Base-by-base conservation (phyloP, 1,140 invertebrate genomes). In the Megalonaias nervosa region DNA sequence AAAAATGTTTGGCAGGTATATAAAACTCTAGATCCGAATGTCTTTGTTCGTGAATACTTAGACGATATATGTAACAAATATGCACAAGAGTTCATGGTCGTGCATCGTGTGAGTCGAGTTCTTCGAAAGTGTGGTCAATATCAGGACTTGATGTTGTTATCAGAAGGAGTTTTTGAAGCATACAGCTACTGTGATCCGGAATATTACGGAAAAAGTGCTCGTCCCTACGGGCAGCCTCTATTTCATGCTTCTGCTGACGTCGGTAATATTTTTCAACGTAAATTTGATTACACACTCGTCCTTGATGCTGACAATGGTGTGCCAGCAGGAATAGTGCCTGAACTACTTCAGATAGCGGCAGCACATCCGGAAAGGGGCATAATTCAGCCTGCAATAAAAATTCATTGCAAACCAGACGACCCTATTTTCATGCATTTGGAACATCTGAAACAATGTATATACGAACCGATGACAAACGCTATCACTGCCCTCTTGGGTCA, bases 81-180 rank as follows among this genome's bases (percentile, higher is more conserved):
- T 73, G 81, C 83, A 17, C 74, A 78, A 17, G 88, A 89, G 67
- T 89, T 88, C 74, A 89, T 89, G 87, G 85, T 87, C 17, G 71
- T 89, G 15, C 88, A 89, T 70, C 79, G 88, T 48, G 86, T 86
- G 1, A 87, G 84, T 55, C 73, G 85, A 6, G 88, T 89, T 16
- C 65, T 89, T 12, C 81, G 84, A 26, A 89, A 89, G 77, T 89
- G 88, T 80, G 88, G 88, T 2, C 88, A 89, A 59, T 89, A 89
- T 73, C 88, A 89, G 67, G 88, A 89, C 65, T 72, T 89, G 15
- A 87, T 89, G 86, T 77, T 81, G 5, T 66, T 89, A 14, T 88
- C 86, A 9, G 84, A 87, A 62, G 88, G 88, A 1, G 81, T 87
- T 23, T 78, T 82, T 62, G 61, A 78, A 17, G 87, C 87, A 3